phyloP scores from a whole-genome alignment of 2,797 vertebrate species.

The Epinephelus coioides region DNA sequence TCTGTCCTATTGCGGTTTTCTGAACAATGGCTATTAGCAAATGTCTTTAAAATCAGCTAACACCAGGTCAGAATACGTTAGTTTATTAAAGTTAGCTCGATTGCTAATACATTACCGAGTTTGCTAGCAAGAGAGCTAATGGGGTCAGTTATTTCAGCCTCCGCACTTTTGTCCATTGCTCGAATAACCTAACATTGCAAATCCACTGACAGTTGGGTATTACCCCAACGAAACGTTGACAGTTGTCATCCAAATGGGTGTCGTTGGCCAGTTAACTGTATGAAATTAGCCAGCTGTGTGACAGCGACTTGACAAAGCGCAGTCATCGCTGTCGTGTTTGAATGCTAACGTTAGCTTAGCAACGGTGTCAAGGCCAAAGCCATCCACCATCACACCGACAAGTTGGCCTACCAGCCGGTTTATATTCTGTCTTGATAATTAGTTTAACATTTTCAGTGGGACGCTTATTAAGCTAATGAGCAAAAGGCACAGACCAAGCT shows the following conservation, averaged over 20 bases:
- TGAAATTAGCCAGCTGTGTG: slow-evolving; percentile 34
- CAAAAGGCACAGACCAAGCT: accelerated
- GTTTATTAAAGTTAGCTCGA: slow-evolving; percentile 70
- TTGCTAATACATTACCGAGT: slow-evolving; percentile 53
- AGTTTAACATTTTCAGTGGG: neutral
- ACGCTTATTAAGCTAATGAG: neutral
- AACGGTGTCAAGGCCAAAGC: slow-evolving; percentile 75
- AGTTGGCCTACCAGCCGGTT: slow-evolving; percentile 46
- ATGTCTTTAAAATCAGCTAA: slow-evolving; percentile 42
- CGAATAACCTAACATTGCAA: slow-evolving; percentile 2
- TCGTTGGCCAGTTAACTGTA: slow-evolving; percentile 1
- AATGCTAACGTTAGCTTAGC: slow-evolving; percentile 78
- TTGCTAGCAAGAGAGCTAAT: slow-evolving; percentile 67
- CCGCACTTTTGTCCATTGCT: slow-evolving; percentile 50
- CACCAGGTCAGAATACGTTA: slow-evolving; percentile 39
- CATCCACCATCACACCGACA: slow-evolving; percentile 51
- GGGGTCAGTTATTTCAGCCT: slow-evolving; percentile 75
- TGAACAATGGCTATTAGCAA: neutral
- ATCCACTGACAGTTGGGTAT: neutral
- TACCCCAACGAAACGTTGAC: neutral
- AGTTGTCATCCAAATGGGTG: slow-evolving; percentile 25
- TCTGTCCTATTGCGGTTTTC: neutral
- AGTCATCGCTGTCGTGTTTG: slow-evolving; percentile 74
- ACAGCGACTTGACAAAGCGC: slow-evolving; percentile 77
- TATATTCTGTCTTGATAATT: neutral